phyloP scores from a whole-genome alignment of 1,140 invertebrate genomes.

The Nylanderia fulva region DNA sequence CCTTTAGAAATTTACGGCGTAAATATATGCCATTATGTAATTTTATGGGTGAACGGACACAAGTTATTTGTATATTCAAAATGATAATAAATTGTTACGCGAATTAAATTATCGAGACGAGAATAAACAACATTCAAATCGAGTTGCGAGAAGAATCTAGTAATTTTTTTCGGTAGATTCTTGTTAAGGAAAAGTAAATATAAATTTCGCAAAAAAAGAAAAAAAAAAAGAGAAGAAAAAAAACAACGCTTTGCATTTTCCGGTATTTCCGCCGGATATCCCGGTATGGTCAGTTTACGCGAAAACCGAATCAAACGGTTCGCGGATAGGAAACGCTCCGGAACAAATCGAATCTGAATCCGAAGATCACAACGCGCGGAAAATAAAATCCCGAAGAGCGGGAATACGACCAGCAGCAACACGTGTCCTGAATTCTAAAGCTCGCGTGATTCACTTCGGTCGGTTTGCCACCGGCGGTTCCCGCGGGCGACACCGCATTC shows the following conservation, averaged over 20 bases:
- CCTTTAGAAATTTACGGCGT: not conserved
- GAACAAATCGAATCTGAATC: conserved; percentile 27
- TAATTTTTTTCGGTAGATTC: not conserved
- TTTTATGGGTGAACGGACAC: not conserved
- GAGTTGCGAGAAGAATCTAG: not conserved
- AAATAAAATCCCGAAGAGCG: conserved; percentile 22
- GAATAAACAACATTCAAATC: not conserved
- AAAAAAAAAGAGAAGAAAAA: too few species aligned
- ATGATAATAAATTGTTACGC: not conserved
- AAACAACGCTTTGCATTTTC: not conserved
- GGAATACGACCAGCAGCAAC: not conserved
- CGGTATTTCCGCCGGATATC: not conserved
- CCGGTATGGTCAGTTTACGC: conserved; percentile 18
- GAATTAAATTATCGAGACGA: not conserved
- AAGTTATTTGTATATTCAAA: not conserved
- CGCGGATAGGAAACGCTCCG: conserved; percentile 14
- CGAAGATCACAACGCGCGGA: conserved; percentile 9
- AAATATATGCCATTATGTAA: too few species aligned
- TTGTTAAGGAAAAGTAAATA: not conserved
- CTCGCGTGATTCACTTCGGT: conserved; percentile 23
- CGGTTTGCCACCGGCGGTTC: conserved; percentile 19
- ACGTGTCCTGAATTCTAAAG: conserved; percentile 38
- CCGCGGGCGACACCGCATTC: conserved; percentile 6
- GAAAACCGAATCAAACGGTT: conserved; percentile 9
- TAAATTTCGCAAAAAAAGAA: not conserved